Evolutionary conservation across 2,113 vertebrate genomes (phyloP).

Genomic region (Typhlomys cinereus): DNA sequence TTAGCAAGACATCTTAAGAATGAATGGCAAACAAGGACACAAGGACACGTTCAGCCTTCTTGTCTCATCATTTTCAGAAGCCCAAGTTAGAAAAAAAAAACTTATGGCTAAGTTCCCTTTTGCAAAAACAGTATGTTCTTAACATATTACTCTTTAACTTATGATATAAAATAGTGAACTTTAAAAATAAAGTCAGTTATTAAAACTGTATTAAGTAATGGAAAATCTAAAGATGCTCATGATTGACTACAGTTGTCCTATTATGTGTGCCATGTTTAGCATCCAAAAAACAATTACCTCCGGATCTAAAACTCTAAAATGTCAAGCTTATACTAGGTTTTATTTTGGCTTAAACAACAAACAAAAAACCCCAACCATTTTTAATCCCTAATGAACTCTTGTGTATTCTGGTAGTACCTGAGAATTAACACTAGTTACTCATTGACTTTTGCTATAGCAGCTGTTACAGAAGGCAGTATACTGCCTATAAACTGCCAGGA

Average conservation of each 20-base stretch:
- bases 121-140: conserved; percentile 1
- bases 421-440: conserved; percentile 34
- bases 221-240: background rate
- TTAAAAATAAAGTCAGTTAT: conserved; percentile 49
- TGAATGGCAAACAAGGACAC: conserved; percentile 3
- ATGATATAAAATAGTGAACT: conserved; percentile 24
- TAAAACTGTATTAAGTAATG: background rate
- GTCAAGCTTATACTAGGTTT: conserved; percentile 8
- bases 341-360: conserved; percentile 34
- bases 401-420: background rate
- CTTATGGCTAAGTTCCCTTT: background rate
- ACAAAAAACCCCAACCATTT: background rate
- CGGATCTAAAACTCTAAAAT: conserved; percentile 28
- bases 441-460: background rate
- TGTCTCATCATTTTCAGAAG: conserved; percentile 27
- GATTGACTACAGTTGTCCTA: conserved; percentile 7
- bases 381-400: conserved; percentile 43
- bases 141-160: background rate
- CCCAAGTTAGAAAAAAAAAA: conserved; percentile 38
- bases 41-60: background rate
- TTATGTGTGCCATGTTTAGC: background rate
- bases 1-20: conserved; percentile 18
- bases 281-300: background rate
- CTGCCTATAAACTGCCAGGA: background rate
- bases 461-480: background rate